Percentiles rank a stretch among this genome's conserved stretches.
Evolutionary conservation across 2,888 invertebrate genomes (phyloP).

Genomic region (Apomyelois bistriatella): DNA sequence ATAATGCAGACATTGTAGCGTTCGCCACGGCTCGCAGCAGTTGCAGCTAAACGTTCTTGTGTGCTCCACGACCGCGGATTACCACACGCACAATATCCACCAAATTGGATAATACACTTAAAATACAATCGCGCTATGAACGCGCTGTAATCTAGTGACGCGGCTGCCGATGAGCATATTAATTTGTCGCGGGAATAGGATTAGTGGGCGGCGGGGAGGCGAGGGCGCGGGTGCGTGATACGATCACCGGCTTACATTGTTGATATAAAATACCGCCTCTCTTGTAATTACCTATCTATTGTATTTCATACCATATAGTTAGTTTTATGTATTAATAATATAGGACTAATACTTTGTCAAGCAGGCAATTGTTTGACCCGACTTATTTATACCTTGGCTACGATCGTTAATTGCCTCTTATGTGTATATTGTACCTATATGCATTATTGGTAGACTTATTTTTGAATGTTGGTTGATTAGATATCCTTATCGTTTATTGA

Average conservation of each 20-base stretch:
- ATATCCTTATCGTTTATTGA: no score
- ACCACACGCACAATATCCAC: conserved; percentile 79
- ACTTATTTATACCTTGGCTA: no score
- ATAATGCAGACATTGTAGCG: conserved; percentile 63
- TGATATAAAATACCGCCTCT: conserved; percentile 42
- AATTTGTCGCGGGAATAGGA: conserved; percentile 76
- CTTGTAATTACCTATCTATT: conserved; percentile 43
- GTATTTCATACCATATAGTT: conserved; percentile 16
- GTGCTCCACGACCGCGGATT: conserved; percentile 66
- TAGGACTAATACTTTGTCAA: no score
- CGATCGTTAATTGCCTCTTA: no score
- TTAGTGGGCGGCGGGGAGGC: conserved; percentile 50
- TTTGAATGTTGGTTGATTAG: no score
- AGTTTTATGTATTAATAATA: background rate
- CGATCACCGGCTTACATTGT: conserved; percentile 51
- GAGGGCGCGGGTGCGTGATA: conserved; percentile 40
- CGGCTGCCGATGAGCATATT: conserved; percentile 78
- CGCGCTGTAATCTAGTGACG: conserved; percentile 76
- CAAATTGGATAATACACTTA: conserved; percentile 84
- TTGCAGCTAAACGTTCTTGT: conserved; percentile 59
- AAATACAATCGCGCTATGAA: conserved; percentile 81
- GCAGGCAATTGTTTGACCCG: no score
- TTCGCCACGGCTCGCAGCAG: conserved; percentile 49
- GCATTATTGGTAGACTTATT: no score
- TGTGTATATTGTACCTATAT: no score